Base-by-base conservation (phyloP, 2,888 invertebrate species). In the Bugula neritina region DNA sequence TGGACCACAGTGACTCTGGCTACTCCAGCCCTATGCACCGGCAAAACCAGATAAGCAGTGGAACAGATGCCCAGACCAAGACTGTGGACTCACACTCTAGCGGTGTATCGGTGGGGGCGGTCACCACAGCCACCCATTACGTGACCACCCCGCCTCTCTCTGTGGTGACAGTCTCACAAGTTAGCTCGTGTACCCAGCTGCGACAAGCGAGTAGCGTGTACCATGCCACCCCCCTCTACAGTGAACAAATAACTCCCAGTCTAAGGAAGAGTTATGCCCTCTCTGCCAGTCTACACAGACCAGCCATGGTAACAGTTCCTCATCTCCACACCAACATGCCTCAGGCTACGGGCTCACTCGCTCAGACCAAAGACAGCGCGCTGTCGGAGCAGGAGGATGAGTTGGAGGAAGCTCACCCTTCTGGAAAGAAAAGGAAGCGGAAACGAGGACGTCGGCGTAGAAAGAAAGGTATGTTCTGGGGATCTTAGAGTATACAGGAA, bases 1-100 rank as follows among this genome's bases (percentile, higher is more conserved):
- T 73, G 21, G 81, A 81, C 72, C 63, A 63, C n/a, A 80, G 79
- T 0, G 81, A 81, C 76, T 79, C 79, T 72, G 81, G 81, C n/a
- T 81, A 81, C 75, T 79, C 78, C 73, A 80, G 80, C 72, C 81
- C 80, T 1, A 73, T 79, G 34, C 80, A 80, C 71, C 74, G 78
- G 25, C 75, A 77, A 34, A 82, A 81, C 73, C 76, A 79, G 35
- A 77, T 78, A 2, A 78, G 79, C 13, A 79, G 74, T 69, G 78
- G 77, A 25, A 79, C 78, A 0, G 76, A 77, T 63, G 63, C 63
- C 34, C 2, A 31, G 31, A 10, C 63, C 10, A 63, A 31, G 63
- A 5, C 31, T 29, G 5, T 31, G 13, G 63, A 63, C 13, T 27
- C 31, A 10, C 43, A 43, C 10, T 43, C 43, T 43, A 43, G 17